Evolutionary conservation across 2,888 invertebrate species (phyloP).

Genomic region (Idaea dimidiata): DNA sequence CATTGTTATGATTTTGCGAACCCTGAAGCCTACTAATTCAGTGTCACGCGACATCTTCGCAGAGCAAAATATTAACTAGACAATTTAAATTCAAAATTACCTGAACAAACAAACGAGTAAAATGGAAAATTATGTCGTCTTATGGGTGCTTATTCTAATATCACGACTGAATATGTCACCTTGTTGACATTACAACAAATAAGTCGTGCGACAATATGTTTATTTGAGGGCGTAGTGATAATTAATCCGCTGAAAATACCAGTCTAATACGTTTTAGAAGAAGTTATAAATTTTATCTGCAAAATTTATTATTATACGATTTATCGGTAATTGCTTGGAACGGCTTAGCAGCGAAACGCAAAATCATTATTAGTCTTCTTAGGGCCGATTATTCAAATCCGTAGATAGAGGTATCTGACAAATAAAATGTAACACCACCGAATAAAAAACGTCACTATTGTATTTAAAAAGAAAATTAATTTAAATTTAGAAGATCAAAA

Average conservation of each 20-base stretch:
- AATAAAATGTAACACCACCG: too few relatives aligned
- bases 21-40: not conserved
- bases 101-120: slow-evolving; percentile 12
- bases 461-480: too few relatives aligned
- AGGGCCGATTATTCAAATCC: not conserved
- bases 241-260: slow-evolving; percentile 39
- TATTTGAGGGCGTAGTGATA: slow-evolving; percentile 53
- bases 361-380: not conserved
- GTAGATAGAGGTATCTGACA: too few relatives aligned
- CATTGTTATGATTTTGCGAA: too few relatives aligned
- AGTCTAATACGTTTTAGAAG: slow-evolving; percentile 14
- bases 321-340: not conserved
- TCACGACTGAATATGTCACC: slow-evolving; percentile 61
- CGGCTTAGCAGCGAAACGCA: not conserved
- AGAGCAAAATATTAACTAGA: not conserved
- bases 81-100: not conserved
- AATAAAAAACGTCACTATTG: too few relatives aligned
- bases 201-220: slow-evolving; percentile 55
- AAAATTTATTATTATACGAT: not conserved
- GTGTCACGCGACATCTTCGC: not conserved
- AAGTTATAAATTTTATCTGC: not conserved
- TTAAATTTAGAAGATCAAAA: too few relatives aligned
- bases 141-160: slow-evolving; percentile 55
- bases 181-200: slow-evolving; percentile 49
- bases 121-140: slow-evolving; percentile 33